Evolutionary conservation across 2,888 invertebrate species (phyloP), one percentile per base, ranked within the genome.

Genomic region (Parnassius orleans): DNA sequence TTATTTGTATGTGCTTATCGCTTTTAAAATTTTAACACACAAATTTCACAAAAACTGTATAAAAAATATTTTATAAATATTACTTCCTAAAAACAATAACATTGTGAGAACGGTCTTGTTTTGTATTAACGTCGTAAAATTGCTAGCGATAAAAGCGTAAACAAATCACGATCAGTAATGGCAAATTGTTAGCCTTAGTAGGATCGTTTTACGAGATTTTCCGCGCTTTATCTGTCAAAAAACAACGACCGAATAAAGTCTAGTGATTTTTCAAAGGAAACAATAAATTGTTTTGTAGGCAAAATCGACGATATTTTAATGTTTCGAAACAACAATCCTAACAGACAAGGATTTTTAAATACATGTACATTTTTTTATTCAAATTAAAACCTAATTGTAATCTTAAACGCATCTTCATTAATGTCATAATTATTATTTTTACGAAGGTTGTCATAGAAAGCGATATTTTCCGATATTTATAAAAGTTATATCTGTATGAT

Each of bases 171-270:
- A 69, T 58, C 59, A 61, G 65, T 70, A 70, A 68, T 68, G 66
- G 67, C 66, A 67, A 69, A 71, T 68, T 73, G 55, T 55, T 58
- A 65, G 67, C 66, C 66, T 69, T 65, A 68, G 61, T 64, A 63
- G 64, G 65, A 67, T 68, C 69, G 66, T 64, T 69, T 69, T 69
- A 67, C 63, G 57, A 65, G 66, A 59, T 56, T 43, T 60, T 55
- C 60, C 64, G 55, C 51, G 64, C 64, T 64, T 59, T 69, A 43
- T 63, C 50, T 44, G 58, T 14, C 57, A 58, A 63, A 62, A 63
- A 63, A 58, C 55, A 55, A 54, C 33, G 50, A 54, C 33, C 19
- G 54, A 55, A 61, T 55, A 51, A 61, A 56, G 55, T 55, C 24
- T 43, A 61, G 50, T 61, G 55, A 61, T 61, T 61, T 33, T 61